phyloP scores from a whole-genome alignment of 2,113 vertebrate genomes.

The Oenanthe melanoleuca region DNA sequence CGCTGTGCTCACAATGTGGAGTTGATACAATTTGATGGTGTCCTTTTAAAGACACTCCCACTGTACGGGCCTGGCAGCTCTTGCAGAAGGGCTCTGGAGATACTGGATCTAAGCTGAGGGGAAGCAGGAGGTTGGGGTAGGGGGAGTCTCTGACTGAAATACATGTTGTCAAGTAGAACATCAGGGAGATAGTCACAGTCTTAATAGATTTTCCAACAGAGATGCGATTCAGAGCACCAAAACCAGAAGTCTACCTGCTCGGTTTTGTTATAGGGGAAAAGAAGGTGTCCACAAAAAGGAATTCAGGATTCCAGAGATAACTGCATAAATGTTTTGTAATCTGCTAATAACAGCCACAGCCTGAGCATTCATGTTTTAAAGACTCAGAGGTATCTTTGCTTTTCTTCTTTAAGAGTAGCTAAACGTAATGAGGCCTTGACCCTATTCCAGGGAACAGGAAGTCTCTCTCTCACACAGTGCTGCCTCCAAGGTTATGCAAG shows the following conservation, averaged over 20 bases:
- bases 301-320: not conserved
- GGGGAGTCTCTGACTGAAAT: not conserved
- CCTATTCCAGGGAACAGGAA: not conserved
- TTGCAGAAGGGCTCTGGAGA: not conserved
- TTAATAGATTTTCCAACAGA: not conserved
- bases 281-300: not conserved
- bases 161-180: not conserved
- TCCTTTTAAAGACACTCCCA: not conserved
- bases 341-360: not conserved
- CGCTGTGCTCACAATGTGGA: accelerated
- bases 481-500: not conserved
- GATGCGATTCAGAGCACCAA: not conserved
- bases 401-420: not conserved
- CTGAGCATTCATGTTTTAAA: not conserved
- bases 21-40: not conserved
- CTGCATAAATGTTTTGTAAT: not conserved
- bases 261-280: not conserved
- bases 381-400: not conserved
- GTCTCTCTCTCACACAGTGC: not conserved
- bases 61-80: not conserved
- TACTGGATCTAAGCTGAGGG: not conserved
- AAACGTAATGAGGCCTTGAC: not conserved
- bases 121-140: not conserved
- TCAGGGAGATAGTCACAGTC: not conserved
- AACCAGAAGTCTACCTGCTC: not conserved